A percentile compares a stretch with the other conserved stretches of the same genome.
phyloP scores from a whole-genome alignment of 2,888 invertebrate species.

The Pseudeuparius sepicola region DNA sequence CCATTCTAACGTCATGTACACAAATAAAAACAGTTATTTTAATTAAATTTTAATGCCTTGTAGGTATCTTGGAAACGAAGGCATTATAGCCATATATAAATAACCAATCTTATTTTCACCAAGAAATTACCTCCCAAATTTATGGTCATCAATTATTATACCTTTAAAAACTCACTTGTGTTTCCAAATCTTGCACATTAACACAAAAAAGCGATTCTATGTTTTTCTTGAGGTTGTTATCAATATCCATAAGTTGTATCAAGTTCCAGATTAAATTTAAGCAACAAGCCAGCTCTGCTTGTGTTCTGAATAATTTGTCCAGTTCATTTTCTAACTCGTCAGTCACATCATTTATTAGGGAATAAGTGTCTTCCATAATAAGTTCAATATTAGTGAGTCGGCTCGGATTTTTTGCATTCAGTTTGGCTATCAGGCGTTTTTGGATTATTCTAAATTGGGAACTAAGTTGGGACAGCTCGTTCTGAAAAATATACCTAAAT shows the following conservation, averaged over 20 bases:
- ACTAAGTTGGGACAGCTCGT: slow-evolving; percentile 46
- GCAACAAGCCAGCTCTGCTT: slow-evolving; percentile 32
- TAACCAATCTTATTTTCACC: slow-evolving; percentile 1
- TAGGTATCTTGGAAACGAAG: too few relatives aligned
- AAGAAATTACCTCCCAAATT: neutral
- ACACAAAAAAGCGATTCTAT: slow-evolving; percentile 31
- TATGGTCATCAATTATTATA: neutral
- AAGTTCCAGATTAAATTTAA: slow-evolving; percentile 30
- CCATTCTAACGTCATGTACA: too few relatives aligned
- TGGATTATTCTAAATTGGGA: slow-evolving; percentile 70
- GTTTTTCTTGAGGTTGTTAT: slow-evolving; percentile 26
- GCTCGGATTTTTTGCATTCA: slow-evolving; percentile 68
- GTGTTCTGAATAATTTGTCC: slow-evolving; percentile 30
- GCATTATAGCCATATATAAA: too few relatives aligned
- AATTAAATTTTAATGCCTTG: too few relatives aligned
- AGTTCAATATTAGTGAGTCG: slow-evolving; percentile 63
- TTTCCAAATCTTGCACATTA: slow-evolving; percentile 31
- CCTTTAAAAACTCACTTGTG: slow-evolving; percentile 28
- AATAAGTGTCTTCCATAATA: slow-evolving; percentile 59
- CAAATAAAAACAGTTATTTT: too few relatives aligned
- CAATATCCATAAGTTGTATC: slow-evolving; percentile 30
- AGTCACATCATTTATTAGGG: slow-evolving; percentile 45
- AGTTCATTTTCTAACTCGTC: slow-evolving; percentile 42
- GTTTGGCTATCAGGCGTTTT: slow-evolving; percentile 62
- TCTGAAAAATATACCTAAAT: slow-evolving; percentile 38